Percentiles rank a stretch among this genome's conserved stretches.
phyloP scores from a whole-genome alignment of 2,797 vertebrate species.

The Dicrostonyx torquatus region DNA sequence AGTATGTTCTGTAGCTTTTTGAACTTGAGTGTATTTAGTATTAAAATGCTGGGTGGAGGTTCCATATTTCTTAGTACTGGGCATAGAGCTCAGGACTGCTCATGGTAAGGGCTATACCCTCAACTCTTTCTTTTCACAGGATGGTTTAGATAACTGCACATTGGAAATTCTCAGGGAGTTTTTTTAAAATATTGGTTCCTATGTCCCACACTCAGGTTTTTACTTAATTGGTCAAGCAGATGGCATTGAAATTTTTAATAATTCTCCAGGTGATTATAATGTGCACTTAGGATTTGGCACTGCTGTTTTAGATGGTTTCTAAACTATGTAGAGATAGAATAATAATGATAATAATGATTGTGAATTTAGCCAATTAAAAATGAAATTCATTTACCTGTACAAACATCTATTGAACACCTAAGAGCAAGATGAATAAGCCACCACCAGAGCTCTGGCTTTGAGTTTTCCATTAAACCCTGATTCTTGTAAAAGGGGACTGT shows the following conservation, averaged over 20 bases:
- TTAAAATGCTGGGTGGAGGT: background rate
- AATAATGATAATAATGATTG: background rate
- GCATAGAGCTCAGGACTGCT: background rate
- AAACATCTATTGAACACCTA: background rate
- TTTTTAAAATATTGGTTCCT: constrained; percentile 38
- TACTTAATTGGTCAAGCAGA: constrained; percentile 23
- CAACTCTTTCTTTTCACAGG: background rate
- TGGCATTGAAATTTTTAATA: constrained; percentile 29
- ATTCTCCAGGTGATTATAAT: constrained; percentile 22
- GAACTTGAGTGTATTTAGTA: constrained; percentile 1
- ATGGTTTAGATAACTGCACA: constrained; percentile 12
- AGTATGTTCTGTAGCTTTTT: constrained; percentile 34
- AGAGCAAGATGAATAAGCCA: background rate
- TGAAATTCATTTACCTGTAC: constrained; percentile 24
- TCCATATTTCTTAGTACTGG: background rate
- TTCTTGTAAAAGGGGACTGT: background rate
- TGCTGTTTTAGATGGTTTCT: background rate
- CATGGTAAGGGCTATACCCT: background rate
- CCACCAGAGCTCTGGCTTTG: constrained; percentile 1
- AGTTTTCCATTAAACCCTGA: constrained; percentile 19
- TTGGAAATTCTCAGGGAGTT: constrained; percentile 39
- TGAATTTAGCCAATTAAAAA: constrained; percentile 22
- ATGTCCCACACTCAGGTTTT: constrained; percentile 12
- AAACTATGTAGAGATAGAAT: background rate
- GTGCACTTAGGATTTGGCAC: background rate